Evolutionary conservation across 53 echinoderm and acorn worm genomes (phyloP).

Genomic region (Glandiceps talaboti): DNA sequence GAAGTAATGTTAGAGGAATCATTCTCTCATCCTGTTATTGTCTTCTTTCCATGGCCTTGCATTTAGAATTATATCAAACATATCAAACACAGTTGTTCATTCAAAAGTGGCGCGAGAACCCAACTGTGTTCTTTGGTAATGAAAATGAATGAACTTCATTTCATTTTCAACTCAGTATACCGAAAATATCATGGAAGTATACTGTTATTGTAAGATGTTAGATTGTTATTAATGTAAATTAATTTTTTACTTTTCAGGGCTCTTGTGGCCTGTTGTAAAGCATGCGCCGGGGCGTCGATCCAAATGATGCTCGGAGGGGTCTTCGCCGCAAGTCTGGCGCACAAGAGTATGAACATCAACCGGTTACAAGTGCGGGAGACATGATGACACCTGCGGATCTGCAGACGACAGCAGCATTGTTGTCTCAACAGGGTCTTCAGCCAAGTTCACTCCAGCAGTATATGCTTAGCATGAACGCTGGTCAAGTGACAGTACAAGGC

Average conservation of each 20-base stretch:
- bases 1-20: no score
- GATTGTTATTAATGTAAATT: no score
- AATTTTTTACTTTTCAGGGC: background rate
- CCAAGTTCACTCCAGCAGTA: constrained; percentile 21
- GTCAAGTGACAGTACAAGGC: constrained; percentile 7
- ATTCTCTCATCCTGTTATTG: no score
- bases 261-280: background rate
- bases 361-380: background rate
- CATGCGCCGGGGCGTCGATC: background rate
- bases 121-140: no score
- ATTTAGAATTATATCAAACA: no score
- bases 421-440: background rate
- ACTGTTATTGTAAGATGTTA: no score
- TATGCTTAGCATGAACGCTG: constrained; percentile 13
- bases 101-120: constrained; percentile 1
- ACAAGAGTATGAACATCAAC: background rate
- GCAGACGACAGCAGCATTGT: background rate
- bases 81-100: background rate
- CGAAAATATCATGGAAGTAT: no score
- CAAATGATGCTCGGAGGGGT: background rate
- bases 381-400: background rate
- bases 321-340: background rate
- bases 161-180: no score
- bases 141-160: no score
- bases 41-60: no score